Percentiles rank a stretch among this genome's conserved stretches.
phyloP scores from a whole-genome alignment of 1,140 invertebrate genomes.

The Cyclargus thomasi region DNA sequence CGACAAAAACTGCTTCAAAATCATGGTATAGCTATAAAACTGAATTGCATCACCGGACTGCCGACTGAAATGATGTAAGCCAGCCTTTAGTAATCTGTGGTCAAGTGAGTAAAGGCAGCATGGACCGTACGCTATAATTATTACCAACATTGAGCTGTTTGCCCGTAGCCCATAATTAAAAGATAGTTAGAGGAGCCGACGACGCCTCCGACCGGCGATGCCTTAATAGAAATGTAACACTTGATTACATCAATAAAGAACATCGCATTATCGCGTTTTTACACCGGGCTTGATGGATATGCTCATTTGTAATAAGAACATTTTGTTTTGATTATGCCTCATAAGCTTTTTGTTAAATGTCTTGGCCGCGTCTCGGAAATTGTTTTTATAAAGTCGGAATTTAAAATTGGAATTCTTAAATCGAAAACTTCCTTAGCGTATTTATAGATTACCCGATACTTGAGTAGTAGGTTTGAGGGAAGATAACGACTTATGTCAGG shows the following conservation, averaged over 20 bases:
- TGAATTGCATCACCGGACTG: too few species aligned
- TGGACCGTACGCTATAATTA: slow-evolving; percentile 55
- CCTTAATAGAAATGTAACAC: slow-evolving; percentile 65
- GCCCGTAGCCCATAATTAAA: slow-evolving; percentile 60
- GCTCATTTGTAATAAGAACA: slow-evolving; percentile 29
- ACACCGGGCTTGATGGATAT: slow-evolving; percentile 46
- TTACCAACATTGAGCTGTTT: slow-evolving; percentile 53
- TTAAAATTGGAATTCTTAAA: background rate
- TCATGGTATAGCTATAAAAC: too few species aligned
- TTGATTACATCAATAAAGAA: slow-evolving; percentile 58
- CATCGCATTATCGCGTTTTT: slow-evolving; percentile 48
- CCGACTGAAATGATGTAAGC: too few species aligned
- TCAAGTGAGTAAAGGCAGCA: slow-evolving; percentile 33
- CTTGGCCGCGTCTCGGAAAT: slow-evolving; percentile 7
- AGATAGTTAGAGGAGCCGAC: slow-evolving; percentile 57
- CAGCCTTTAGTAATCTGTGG: background rate
- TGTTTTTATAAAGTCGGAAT: background rate
- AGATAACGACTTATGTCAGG: too few species aligned
- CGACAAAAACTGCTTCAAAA: too few species aligned
- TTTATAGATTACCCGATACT: too few species aligned
- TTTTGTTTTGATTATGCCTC: slow-evolving; percentile 11
- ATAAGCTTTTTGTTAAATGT: background rate
- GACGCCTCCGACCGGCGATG: slow-evolving; percentile 56
- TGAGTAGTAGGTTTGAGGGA: too few species aligned
- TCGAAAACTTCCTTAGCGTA: too few species aligned